Evolutionary conservation across 2,113 vertebrate genomes (phyloP).

Genomic region (Cervus canadensis): DNA sequence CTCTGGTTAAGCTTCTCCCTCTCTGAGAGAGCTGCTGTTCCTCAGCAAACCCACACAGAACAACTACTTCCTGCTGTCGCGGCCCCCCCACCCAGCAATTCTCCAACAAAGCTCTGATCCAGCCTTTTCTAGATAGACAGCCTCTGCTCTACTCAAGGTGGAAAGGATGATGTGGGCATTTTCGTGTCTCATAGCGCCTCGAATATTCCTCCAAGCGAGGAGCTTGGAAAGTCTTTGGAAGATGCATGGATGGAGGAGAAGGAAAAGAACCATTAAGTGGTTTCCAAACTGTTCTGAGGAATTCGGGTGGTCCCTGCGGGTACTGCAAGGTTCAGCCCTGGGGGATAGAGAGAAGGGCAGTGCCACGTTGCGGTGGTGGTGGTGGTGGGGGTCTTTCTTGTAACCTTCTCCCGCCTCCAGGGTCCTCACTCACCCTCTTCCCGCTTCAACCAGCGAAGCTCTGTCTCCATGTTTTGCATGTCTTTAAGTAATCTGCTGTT

Average conservation of each 20-base stretch:
- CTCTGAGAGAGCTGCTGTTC: not conserved
- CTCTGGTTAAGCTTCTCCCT: not conserved
- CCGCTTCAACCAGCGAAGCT: not conserved
- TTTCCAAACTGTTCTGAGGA: not conserved
- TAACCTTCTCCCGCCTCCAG: not conserved
- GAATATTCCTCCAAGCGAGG: no score
- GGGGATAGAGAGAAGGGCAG: not conserved
- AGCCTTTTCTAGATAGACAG: not conserved
- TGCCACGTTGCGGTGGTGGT: no score
- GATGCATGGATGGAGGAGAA: not conserved
- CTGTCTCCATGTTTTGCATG: not conserved
- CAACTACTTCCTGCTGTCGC: fast-evolving
- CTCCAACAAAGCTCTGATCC: not conserved
- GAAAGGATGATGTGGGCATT: not conserved
- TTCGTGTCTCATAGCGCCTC: not conserved
- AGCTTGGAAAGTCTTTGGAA: not conserved
- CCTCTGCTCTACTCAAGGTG: not conserved
- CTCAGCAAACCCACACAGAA: not conserved
- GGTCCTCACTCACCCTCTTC: not conserved
- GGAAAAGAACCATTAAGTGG: not conserved
- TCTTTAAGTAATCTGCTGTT: not conserved
- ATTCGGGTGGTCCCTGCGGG: not conserved
- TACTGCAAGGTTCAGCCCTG: not conserved
- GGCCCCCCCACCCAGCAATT: fast-evolving
- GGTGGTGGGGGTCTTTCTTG: not conserved